Evolutionary conservation across 1,140 invertebrate species (phyloP), one percentile per base, ranked within the genome.

Genomic region (Pseudomyrmex cubaensis): DNA sequence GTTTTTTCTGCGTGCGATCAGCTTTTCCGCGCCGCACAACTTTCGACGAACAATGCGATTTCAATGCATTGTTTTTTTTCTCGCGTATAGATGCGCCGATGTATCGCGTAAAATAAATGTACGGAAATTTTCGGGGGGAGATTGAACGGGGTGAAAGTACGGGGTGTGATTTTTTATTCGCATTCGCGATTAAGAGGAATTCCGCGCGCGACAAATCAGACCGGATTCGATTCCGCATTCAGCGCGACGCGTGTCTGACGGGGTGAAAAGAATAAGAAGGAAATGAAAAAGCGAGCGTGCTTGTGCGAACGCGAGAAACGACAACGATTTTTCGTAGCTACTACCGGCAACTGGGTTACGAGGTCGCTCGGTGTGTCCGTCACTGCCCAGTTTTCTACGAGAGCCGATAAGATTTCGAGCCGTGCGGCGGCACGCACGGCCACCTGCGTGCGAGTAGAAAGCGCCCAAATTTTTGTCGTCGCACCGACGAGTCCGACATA

Each of bases 371-470:
- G 57, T 1, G 35, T 35, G 35, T 86, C 89, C 84, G 77, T 89
- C 84, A 76, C 64, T 86, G 72, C 85, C 76, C 82, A 85, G 87
- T 88, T 92, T 91, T 92, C 91, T 90, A 89, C 85, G 88, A 83
- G 73, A 82, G 17, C n/a, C 89, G 91, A 92, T 92, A 91, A 92
- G 88, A 90, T 90, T 87, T 87, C 82, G 90, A 90, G 88, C 83
- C 35, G 35, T 7, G 5, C 35, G 35, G 35, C 86, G 83, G 82
- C 70, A 88, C 89, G 87, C 89, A 86, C 83, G 87, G 86, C 83
- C 89, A 91, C 88, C 87, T 91, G 89, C 88, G 69, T 52, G 57
- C 82, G 67, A 90, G 90, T 93, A 93, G 92, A 93, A 93, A 93
- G 92, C 92, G 91, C 88, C 91, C 89, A 91, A 91, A 92, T 92